A percentile compares a stretch with the other conserved stretches of the same genome.
phyloP scores from a whole-genome alignment of 2,797 vertebrate genomes.

The Premnoplex brunnescens region DNA sequence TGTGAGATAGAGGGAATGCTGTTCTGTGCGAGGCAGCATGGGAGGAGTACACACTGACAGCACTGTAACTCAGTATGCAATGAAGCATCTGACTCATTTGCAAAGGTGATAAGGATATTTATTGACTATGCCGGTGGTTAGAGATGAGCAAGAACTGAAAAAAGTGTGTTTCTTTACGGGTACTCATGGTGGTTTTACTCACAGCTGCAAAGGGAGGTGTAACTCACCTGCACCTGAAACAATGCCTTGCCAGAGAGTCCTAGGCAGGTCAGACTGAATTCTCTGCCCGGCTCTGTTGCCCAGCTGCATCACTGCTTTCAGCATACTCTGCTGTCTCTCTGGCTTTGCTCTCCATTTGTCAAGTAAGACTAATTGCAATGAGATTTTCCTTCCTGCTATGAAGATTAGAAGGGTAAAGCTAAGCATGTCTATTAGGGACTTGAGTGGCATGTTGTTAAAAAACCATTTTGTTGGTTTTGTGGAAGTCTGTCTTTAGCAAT shows the following conservation, averaged over 20 bases:
- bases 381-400: not conserved
- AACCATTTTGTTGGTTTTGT: not conserved
- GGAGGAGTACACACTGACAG: not conserved
- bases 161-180: not conserved
- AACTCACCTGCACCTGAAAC: not conserved
- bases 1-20: not conserved
- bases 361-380: not conserved
- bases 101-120: not conserved
- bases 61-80: not conserved
- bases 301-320: not conserved
- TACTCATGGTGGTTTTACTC: not conserved
- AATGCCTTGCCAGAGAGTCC: accelerated
- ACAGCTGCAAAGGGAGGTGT: not conserved
- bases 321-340: not conserved
- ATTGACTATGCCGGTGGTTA: not conserved
- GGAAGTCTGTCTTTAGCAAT: not conserved
- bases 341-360: not conserved
- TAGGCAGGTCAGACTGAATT: not conserved
- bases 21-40: not conserved
- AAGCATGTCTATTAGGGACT: not conserved
- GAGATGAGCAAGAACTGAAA: not conserved
- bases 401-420: not conserved
- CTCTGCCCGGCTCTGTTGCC: not conserved
- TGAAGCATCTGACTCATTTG: not conserved
- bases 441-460: not conserved